These are phyloP conservation scores for Heliconius melpomene DNA, from an alignment of 1,140 invertebrate species.

Conservation along the genomic window DNA sequence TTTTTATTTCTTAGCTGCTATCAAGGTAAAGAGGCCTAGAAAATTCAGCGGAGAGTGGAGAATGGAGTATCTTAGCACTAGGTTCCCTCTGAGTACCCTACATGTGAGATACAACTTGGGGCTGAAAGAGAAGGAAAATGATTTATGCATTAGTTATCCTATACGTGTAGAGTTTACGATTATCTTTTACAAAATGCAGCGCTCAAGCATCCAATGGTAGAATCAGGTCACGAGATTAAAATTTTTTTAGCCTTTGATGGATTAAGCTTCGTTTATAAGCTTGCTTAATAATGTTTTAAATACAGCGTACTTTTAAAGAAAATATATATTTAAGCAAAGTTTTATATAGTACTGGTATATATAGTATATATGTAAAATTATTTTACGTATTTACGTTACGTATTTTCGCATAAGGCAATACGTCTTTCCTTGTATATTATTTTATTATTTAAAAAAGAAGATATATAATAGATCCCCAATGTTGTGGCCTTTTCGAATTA, in stretches of 20 bases:
- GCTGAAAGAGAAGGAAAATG: background rate
- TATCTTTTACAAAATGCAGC: slow-evolving; percentile 1
- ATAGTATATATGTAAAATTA: background rate
- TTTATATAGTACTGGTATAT: background rate
- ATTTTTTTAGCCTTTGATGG: background rate
- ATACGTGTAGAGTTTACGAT: background rate
- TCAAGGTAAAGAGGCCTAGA: no score
- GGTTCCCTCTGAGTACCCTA: no score
- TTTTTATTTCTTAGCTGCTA: no score
- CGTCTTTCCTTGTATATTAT: no score
- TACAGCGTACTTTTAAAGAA: background rate
- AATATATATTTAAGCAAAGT: background rate
- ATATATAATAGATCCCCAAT: no score
- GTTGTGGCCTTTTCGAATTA: no score
- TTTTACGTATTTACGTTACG: background rate
- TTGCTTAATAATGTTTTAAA: slow-evolving; percentile 5
- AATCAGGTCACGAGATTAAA: slow-evolving; percentile 25
- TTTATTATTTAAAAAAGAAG: no score
- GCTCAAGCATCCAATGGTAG: background rate
- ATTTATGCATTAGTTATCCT: background rate
- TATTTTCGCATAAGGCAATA: background rate
- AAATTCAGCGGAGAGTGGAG: no score
- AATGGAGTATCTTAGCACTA: no score
- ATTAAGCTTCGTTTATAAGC: slow-evolving; percentile 17
- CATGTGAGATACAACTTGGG: no score